These are phyloP conservation scores for Rhynchomys soricoides DNA, from an alignment of 2,113 vertebrate species.

Conservation along the genomic window DNA sequence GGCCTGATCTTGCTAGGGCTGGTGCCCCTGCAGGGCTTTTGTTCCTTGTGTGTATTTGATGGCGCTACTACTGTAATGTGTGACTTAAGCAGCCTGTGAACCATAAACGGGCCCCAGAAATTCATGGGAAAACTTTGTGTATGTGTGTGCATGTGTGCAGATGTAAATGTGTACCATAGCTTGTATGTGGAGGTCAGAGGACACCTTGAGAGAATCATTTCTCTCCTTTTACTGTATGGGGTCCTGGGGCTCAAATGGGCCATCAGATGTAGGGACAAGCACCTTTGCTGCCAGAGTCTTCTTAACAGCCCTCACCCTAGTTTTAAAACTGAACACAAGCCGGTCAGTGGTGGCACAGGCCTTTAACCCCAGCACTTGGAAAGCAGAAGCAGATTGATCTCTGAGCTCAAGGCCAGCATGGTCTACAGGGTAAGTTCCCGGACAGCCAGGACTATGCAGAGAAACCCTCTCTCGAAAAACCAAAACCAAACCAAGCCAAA, in stretches of 20 bases:
- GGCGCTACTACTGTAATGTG: constrained; percentile 83
- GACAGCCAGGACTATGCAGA: background rate
- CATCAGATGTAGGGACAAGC: too few relatives aligned
- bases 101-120: constrained; percentile 82
- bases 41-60: constrained; percentile 87
- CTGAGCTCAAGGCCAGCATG: background rate
- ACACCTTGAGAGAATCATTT: background rate
- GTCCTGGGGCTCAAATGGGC: background rate
- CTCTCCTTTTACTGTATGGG: background rate
- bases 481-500: background rate
- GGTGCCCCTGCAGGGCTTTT: constrained; percentile 45
- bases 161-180: background rate
- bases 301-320: background rate
- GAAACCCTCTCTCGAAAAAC: background rate
- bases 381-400: background rate
- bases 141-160: background rate
- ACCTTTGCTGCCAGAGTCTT: background rate
- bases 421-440: background rate
- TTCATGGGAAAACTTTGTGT: constrained; percentile 23
- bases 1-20: constrained; percentile 56
- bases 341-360: background rate
- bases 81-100: constrained; percentile 82
- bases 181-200: background rate
- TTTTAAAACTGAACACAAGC: background rate
- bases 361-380: background rate